Evolutionary conservation across 2,113 vertebrate genomes (phyloP), one percentile per base, ranked within the genome.

Genomic region (Spilogale gracilis): DNA sequence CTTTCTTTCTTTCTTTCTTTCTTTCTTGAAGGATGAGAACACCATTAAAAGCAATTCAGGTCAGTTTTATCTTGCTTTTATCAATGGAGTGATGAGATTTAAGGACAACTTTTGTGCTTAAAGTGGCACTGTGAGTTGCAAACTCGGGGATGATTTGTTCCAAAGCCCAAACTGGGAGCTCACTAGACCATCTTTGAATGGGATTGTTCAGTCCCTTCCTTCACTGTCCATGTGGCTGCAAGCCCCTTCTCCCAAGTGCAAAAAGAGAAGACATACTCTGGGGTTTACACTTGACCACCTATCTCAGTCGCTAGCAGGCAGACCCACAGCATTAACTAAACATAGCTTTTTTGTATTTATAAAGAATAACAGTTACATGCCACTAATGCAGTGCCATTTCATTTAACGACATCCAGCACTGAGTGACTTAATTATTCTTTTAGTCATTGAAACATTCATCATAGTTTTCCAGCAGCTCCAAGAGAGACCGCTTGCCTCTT

Each of bases 381-480:
- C 95, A 85, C 73, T 45, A 67, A 94, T 91, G 80, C 30, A 52
- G 88, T 91, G 63, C 96, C 97, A 87, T 98, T 98, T 98, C 98
- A 91, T 98, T 98, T 98, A 98, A 94, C 98, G 95, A 89, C 92
- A 96, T 96, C 97, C 97, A 95, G 98, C 86, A 90, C 97, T 73
- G 87, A 90, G 97, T 94, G 93, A 89, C 98, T 98, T 98, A 98
- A 98, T 99, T 98, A 98, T 97, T 98, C 98, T 97, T 97, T 98
- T 97, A 98, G 98, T 98, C 98, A 97, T 97, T 97, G 97, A 98
- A 97, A 98, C 97, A 98, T 98, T 98, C 96, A 97, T 98, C 98
- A 98, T 97, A 85, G 95, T 98, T 98, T 98, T 98, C 94, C 96
- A 96, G 91, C 91, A 97, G 97, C 97, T 98, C 98, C 96, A 95